Base-by-base conservation (phyloP, 1,140 invertebrate genomes). In the Drosophila nannoptera region DNA sequence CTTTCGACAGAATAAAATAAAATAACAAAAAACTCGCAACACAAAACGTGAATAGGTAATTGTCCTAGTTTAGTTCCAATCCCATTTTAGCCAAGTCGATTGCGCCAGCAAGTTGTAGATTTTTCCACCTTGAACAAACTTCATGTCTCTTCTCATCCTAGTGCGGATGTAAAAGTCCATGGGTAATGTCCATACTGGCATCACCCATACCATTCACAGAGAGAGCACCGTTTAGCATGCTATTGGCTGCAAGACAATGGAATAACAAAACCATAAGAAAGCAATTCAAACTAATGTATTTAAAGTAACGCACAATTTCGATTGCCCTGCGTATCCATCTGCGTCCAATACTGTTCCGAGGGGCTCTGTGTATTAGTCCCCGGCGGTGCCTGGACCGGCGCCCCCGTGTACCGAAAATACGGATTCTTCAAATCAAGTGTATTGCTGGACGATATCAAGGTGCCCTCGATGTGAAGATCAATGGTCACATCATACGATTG, bases 401-500 rank as follows among this genome's bases (percentile, higher is more conserved):
- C 95, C 33, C 96, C 96, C 5, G 96, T 96, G 80, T 97, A 97
- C 90, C 95, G 92, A 91, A 99, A 99, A 92, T 98, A 99, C 7
- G 98, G 98, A 92, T 99, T 99, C 91, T 99, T 99, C 73, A 99
- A 91, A 91, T 99, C 98, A 83, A 99, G 91, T 22, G 96, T 97
- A 89, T 99, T 99, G 60, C 92, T 94, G 48, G 95, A 96, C 40
- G 93, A 93, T 72, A 94, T 93, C 53, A 93, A 93, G 11, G 96
- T 96, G 35, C 97, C 97, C 90, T 98, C 97, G 36, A 99, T 92
- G 67, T 93, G 93, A 63, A 99, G 89, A 77, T 98, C 96, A 90
- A 99, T 99, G 12, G 97, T 97, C n/a, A 99, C 97, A 91, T 99
- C 98, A 89, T 99, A 99, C 78, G 97, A 99, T 92, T 99, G 98